These are phyloP conservation scores for Brachyistius frenatus DNA, from an alignment of 2,113 vertebrate species.

Conservation along the genomic window DNA sequence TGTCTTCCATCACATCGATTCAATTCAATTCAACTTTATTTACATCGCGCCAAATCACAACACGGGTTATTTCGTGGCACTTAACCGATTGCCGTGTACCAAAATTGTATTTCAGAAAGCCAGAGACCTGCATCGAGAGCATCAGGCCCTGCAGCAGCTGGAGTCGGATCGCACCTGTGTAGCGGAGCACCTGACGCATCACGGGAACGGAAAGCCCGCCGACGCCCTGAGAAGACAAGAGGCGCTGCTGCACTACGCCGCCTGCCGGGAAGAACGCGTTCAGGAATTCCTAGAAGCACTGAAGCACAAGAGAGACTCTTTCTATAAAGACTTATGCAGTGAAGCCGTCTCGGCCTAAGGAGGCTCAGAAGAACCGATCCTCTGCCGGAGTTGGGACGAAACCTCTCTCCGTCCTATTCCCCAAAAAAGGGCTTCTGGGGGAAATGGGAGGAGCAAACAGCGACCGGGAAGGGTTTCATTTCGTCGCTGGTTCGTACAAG, in stretches of 20 bases:
- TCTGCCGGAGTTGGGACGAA: slow-evolving; percentile 43
- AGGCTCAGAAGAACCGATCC: slow-evolving; percentile 8
- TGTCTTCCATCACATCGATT: too few species aligned
- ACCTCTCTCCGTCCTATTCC: slow-evolving; percentile 54
- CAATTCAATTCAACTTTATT: too few species aligned
- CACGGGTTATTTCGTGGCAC: too few species aligned
- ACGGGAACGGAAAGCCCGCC: slow-evolving; percentile 81
- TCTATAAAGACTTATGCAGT: slow-evolving; percentile 79
- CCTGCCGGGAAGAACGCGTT: slow-evolving; percentile 89
- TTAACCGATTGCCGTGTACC: too few species aligned
- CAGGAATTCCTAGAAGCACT: slow-evolving; percentile 90
- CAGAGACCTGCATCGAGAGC: slow-evolving; percentile 89
- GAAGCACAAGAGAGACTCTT: slow-evolving; percentile 90
- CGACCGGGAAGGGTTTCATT: slow-evolving; percentile 49
- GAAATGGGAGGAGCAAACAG: slow-evolving; percentile 43
- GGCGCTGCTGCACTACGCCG: slow-evolving; percentile 84
- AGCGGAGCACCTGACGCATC: slow-evolving; percentile 85
- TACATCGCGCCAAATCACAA: too few species aligned
- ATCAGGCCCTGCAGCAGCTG: slow-evolving; percentile 88
- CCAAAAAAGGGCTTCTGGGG: slow-evolving; percentile 58
- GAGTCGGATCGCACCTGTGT: slow-evolving; percentile 90
- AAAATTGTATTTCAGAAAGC: slow-evolving; percentile 88
- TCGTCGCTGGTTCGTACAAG: slow-evolving; percentile 63
- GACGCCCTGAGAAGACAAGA: slow-evolving; percentile 84
- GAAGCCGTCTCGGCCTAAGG: slow-evolving; percentile 78